These are phyloP conservation scores for Merodon equestris DNA, from an alignment of 2,888 invertebrate genomes.

Conservation along the genomic window DNA sequence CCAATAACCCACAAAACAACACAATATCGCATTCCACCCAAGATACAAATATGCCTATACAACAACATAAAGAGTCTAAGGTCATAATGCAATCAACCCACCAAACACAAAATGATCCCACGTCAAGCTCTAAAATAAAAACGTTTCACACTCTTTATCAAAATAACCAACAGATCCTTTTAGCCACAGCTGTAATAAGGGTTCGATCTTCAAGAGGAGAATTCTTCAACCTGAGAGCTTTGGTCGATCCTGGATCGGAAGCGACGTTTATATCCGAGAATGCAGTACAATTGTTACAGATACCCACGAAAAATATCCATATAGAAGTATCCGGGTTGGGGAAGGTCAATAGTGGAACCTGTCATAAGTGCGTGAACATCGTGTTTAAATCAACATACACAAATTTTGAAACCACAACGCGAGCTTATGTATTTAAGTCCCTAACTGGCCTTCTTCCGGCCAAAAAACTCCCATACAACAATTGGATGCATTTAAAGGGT, in stretches of 20 bases:
- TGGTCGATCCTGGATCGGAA: slow-evolving; percentile 22
- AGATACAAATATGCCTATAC: no score
- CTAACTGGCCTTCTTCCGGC: slow-evolving; percentile 17
- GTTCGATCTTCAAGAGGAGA: slow-evolving; percentile 1
- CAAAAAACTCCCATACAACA: slow-evolving; percentile 2
- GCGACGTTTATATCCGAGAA: slow-evolving; percentile 11
- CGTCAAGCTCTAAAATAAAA: no score
- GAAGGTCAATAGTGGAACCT: slow-evolving; percentile 15
- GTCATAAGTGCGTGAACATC: slow-evolving; percentile 16
- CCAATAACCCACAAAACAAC: no score
- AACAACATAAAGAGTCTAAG: no score
- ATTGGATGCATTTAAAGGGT: slow-evolving; percentile 14
- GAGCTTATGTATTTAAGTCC: slow-evolving; percentile 13
- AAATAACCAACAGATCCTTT: slow-evolving; percentile 14
- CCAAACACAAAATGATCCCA: no score
- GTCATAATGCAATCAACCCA: no score
- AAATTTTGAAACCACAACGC: slow-evolving; percentile 1
- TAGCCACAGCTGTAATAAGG: slow-evolving; percentile 18
- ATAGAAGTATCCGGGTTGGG: slow-evolving; percentile 22
- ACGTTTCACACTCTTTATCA: no score
- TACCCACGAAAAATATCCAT: background rate
- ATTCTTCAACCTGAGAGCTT: background rate
- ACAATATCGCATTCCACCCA: no score
- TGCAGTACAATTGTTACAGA: slow-evolving; percentile 1
- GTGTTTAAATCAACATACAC: slow-evolving; percentile 9